Evolutionary conservation across 64 coral and sea anemone genomes (phyloP).

Genomic region (Astreopora myriophthalma): DNA sequence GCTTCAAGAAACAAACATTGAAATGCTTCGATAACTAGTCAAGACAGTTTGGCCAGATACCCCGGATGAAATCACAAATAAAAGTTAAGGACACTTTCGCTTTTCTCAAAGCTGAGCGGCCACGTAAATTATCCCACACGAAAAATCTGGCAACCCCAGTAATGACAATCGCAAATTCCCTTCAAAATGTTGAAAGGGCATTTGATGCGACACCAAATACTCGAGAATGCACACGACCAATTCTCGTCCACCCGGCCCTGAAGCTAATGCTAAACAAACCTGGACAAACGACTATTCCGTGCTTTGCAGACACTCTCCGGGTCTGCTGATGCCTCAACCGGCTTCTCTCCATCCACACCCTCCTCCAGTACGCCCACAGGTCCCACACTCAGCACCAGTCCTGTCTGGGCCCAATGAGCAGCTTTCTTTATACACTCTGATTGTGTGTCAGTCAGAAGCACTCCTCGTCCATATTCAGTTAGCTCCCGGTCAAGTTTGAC

Average conservation of each 20-base stretch:
- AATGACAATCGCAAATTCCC: no score
- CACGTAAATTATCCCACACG: no score
- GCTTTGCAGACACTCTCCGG: constrained; percentile 37
- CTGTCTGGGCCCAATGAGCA: constrained; percentile 71
- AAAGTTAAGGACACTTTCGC: not conserved
- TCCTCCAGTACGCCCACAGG: constrained; percentile 15
- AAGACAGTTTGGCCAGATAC: not conserved
- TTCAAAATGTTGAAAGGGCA: no score
- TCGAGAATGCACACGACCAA: no score
- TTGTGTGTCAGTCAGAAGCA: constrained; percentile 74
- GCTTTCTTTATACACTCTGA: constrained; percentile 69
- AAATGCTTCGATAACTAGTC: no score
- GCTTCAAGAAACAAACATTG: no score
- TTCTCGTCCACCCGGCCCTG: no score
- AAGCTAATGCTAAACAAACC: constrained; percentile 21
- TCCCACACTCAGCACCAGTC: constrained; percentile 83
- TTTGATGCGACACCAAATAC: no score
- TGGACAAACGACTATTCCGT: constrained; percentile 20
- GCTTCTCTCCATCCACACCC: not conserved
- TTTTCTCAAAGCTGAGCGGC: no score
- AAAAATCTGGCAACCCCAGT: no score
- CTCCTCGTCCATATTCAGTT: constrained; percentile 72
- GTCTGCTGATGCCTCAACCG: constrained; percentile 27
- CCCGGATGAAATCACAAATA: not conserved
- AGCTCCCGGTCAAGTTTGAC: constrained; percentile 90